Conservation (phyloP, 1,140 invertebrate genomes). For the Hypsibius dujardini region DNA sequence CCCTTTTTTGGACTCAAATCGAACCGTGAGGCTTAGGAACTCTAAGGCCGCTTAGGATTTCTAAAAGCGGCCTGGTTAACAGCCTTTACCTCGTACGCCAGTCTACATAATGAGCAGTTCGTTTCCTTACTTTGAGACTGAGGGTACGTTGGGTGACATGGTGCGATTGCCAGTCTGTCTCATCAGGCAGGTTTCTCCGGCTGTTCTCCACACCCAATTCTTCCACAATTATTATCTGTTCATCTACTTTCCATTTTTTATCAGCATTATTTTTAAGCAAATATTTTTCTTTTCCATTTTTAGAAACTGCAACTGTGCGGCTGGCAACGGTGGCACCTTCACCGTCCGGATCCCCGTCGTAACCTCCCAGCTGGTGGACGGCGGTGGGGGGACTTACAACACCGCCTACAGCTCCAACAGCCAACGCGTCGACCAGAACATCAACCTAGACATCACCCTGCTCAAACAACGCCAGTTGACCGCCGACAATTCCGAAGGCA, state of each 20-base stretch:
- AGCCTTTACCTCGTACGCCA: no score
- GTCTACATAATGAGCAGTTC: no score
- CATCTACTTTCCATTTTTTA: neutral
- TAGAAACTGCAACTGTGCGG: slow-evolving; percentile 9
- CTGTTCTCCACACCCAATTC: no score
- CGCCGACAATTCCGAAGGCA: neutral
- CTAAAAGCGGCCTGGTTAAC: no score
- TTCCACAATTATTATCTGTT: no score
- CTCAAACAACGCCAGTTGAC: neutral
- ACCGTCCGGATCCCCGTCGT: neutral
- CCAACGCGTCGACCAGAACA: neutral
- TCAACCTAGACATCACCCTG: neutral
- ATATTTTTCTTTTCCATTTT: neutral
- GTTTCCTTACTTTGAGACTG: no score
- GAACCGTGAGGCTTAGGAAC: no score
- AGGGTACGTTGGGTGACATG: no score
- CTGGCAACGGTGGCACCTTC: slow-evolving; percentile 1
- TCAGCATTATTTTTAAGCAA: neutral
- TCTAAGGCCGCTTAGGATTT: no score
- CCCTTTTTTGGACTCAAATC: no score
- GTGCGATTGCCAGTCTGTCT: no score
- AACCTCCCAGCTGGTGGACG: neutral
- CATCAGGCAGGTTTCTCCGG: no score
- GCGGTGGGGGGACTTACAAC: neutral
- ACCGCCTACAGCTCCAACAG: neutral